Conservation (phyloP, 1,140 invertebrate genomes). For the Rhyacophila brunnea region DNA sequence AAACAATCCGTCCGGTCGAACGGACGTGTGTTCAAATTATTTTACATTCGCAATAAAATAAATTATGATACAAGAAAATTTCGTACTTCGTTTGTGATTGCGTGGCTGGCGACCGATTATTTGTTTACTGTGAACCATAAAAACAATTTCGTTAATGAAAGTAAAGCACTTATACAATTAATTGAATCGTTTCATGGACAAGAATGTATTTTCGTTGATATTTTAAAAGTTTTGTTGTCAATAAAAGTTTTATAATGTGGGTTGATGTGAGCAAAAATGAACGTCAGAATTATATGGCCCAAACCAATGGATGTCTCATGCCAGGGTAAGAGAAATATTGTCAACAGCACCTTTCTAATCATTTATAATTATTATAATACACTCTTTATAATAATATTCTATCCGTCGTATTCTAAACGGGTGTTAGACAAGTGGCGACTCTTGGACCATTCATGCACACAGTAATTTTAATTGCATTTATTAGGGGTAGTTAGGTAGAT, state of each 20-base stretch:
- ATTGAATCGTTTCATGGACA: conserved; percentile 1
- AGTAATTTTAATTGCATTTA: no score
- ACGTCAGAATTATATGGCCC: conserved; percentile 32
- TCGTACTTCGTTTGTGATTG: background rate
- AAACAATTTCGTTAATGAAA: conserved; percentile 6
- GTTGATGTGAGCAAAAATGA: conserved; percentile 34
- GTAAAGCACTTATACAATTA: background rate
- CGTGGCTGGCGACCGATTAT: conserved; percentile 2
- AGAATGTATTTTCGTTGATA: conserved; percentile 7
- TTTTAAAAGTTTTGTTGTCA: conserved; percentile 4
- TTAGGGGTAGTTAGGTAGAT: no score
- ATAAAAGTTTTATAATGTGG: conserved; percentile 27
- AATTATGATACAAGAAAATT: background rate
- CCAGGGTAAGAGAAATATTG: conserved; percentile 26
- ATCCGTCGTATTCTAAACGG: no score
- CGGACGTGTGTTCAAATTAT: conserved; percentile 1
- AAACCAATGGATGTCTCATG: conserved; percentile 32
- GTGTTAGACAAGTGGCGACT: no score
- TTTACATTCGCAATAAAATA: background rate
- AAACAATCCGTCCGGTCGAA: background rate
- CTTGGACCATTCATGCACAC: no score
- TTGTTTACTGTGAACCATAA: conserved; percentile 6
- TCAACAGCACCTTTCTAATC: no score
- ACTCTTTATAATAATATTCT: no score
- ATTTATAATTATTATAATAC: no score